Evolutionary conservation across 2,113 vertebrate genomes (phyloP).

Genomic region (Orientallactaga bullata): DNA sequence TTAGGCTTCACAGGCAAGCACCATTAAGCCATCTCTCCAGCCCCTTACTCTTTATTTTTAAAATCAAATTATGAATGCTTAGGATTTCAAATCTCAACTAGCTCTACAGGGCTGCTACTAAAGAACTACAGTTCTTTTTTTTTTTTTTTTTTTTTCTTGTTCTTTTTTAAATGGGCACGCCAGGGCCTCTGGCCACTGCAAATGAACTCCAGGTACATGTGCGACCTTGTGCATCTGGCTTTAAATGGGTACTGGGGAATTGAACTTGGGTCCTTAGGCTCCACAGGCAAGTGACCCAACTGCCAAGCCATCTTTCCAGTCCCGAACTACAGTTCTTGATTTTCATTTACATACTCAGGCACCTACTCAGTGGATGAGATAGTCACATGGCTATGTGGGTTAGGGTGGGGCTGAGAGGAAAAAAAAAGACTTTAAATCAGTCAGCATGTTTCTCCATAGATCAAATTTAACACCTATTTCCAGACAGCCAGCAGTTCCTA

Average conservation of each 20-base stretch:
- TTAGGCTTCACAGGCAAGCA: too few relatives aligned
- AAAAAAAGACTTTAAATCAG: background rate
- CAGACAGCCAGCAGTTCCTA: too few relatives aligned
- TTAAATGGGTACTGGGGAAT: too few relatives aligned
- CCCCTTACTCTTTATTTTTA: background rate
- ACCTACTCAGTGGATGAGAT: background rate
- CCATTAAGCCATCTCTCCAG: too few relatives aligned
- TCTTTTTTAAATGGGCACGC: too few relatives aligned
- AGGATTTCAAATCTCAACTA: conserved; percentile 16
- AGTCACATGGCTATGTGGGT: background rate
- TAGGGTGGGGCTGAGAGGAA: background rate
- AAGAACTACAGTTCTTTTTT: background rate
- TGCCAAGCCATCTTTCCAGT: too few relatives aligned
- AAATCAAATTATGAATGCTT: conserved; percentile 10
- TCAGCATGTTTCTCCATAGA: background rate
- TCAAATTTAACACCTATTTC: too few relatives aligned
- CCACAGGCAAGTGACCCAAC: too few relatives aligned
- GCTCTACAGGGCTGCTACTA: background rate
- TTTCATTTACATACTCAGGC: background rate
- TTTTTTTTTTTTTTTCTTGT: background rate
- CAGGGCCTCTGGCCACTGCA: too few relatives aligned
- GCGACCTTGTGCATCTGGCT: too few relatives aligned
- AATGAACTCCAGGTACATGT: too few relatives aligned
- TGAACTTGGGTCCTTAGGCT: too few relatives aligned
- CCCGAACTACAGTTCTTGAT: background rate